Percentiles rank a stretch among this genome's conserved stretches.
Evolutionary conservation across 2,113 vertebrate genomes (phyloP).

Genomic region (Scatophagus argus): DNA sequence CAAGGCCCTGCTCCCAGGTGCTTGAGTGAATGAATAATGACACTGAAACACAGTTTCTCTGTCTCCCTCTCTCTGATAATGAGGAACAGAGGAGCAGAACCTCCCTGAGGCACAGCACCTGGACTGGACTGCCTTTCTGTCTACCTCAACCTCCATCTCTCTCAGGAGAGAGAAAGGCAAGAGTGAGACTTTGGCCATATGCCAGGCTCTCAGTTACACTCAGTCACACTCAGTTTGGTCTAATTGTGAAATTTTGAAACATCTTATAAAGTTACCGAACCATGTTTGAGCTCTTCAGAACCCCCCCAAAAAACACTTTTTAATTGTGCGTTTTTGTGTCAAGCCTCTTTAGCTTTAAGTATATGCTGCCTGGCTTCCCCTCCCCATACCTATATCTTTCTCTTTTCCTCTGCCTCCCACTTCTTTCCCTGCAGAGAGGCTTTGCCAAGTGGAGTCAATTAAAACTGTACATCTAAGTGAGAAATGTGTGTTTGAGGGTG

Average conservation of each 20-base stretch:
- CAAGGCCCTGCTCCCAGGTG: slow-evolving; percentile 74
- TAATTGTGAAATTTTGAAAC: slow-evolving; percentile 65
- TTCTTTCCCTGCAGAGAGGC: slow-evolving; percentile 65
- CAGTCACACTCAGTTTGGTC: slow-evolving; percentile 57
- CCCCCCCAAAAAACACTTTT: slow-evolving; percentile 21
- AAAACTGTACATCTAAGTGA: slow-evolving; percentile 80
- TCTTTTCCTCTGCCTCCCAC: slow-evolving; percentile 63
- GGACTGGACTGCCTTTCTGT: slow-evolving; percentile 69
- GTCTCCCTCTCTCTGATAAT: slow-evolving; percentile 75
- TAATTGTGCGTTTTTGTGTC: slow-evolving; percentile 5
- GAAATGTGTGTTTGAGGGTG: slow-evolving; percentile 61
- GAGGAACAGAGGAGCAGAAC: slow-evolving; percentile 78
- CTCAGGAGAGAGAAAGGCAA: slow-evolving; percentile 55
- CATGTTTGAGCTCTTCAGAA: slow-evolving; percentile 23
- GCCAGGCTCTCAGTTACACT: slow-evolving; percentile 66
- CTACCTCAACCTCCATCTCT: slow-evolving; percentile 61
- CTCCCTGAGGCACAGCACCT: slow-evolving; percentile 80
- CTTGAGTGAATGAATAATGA: slow-evolving; percentile 80
- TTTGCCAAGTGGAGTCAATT: slow-evolving; percentile 83
- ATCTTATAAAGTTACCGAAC: slow-evolving; percentile 32
- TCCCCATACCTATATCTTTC: slow-evolving; percentile 42
- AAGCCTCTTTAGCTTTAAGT: slow-evolving; percentile 50
- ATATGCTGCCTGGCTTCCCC: slow-evolving; percentile 33
- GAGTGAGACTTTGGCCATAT: slow-evolving; percentile 56
- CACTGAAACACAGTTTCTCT: slow-evolving; percentile 62